Evolutionary conservation across 2,888 invertebrate genomes (phyloP).

Genomic region (Stenoptilia bipunctidactyla): DNA sequence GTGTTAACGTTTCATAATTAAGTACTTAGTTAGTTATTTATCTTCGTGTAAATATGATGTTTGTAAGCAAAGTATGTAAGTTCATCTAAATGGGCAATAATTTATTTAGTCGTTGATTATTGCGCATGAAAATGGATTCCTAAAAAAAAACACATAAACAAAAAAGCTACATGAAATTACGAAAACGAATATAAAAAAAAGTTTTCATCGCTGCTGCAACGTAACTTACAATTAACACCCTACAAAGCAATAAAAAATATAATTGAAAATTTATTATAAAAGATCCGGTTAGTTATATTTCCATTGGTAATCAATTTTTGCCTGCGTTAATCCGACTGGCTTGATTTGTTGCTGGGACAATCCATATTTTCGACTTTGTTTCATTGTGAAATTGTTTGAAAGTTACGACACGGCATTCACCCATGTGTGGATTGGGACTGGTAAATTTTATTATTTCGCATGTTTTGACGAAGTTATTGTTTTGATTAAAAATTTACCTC

Average conservation of each 20-base stretch:
- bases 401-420: neutral
- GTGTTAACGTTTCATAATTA: no score
- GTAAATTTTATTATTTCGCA: neutral
- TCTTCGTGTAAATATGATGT: no score
- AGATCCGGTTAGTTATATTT: neutral
- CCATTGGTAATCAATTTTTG: neutral
- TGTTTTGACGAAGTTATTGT: neutral
- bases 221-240: neutral
- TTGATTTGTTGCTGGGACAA: slow-evolving; percentile 1
- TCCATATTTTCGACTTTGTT: neutral
- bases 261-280: neutral
- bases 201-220: neutral
- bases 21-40: no score
- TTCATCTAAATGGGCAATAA: no score
- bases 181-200: no score
- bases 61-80: no score
- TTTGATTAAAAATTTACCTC: no score
- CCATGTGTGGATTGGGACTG: neutral
- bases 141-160: no score
- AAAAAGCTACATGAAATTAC: no score
- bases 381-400: neutral
- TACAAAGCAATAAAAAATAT: neutral
- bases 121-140: no score
- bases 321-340: neutral
- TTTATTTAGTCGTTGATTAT: no score